Conservation (phyloP, 2,888 invertebrate species). For the Meiosimyza decipiens region DNA sequence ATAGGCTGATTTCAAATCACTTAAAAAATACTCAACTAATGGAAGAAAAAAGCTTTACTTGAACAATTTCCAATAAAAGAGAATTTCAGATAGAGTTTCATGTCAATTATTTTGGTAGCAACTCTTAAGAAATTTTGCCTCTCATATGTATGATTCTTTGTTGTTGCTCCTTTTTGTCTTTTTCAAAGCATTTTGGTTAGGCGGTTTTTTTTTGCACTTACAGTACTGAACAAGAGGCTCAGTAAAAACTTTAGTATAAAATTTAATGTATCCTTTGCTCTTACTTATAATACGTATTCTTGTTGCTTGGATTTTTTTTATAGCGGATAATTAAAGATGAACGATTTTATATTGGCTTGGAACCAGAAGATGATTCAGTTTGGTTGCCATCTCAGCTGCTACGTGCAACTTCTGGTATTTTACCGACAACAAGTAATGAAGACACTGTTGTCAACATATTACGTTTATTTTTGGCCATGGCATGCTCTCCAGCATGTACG, state of each 20-base stretch:
- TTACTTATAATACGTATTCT: neutral
- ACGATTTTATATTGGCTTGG: conserved; percentile 88
- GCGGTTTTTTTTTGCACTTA: too few relatives aligned
- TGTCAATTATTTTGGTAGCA: too few relatives aligned
- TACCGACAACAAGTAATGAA: conserved; percentile 75
- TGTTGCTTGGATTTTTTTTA: neutral
- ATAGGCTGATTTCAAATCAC: too few relatives aligned
- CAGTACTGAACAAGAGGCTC: too few relatives aligned
- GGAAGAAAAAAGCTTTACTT: too few relatives aligned
- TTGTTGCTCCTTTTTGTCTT: too few relatives aligned
- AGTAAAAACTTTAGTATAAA: neutral
- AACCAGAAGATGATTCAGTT: conserved; percentile 90
- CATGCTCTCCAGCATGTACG: conserved; percentile 88
- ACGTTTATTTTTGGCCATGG: conserved; percentile 85
- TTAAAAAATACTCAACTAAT: too few relatives aligned
- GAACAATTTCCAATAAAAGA: too few relatives aligned
- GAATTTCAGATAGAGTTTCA: too few relatives aligned
- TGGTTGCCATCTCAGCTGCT: conserved; percentile 94
- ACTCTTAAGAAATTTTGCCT: neutral
- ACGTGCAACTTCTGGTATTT: conserved; percentile 77
- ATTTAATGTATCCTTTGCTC: neutral
- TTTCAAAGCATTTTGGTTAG: too few relatives aligned
- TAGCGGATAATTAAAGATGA: conserved; percentile 92
- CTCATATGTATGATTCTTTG: neutral
- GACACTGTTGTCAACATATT: conserved; percentile 83